These are phyloP conservation scores for Neocrepidodera transversa DNA, from an alignment of 2,888 invertebrate species.

Conservation along the genomic window DNA sequence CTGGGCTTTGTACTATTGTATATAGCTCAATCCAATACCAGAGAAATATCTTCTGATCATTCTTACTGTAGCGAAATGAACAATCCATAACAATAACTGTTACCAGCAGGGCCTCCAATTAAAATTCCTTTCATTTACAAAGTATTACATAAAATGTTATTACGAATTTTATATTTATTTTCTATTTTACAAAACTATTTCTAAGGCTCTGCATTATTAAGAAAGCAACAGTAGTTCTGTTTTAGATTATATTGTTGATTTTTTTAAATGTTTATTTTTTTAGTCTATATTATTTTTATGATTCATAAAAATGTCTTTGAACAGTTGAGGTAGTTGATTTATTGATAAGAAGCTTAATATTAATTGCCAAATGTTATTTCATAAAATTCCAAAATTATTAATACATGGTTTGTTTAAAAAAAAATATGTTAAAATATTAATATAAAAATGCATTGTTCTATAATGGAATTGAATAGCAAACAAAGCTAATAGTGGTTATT, in stretches of 20 bases:
- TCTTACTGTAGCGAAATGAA: conserved; percentile 40
- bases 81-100: conserved; percentile 54
- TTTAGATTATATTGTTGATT: conserved; percentile 8
- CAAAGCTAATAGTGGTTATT: no score
- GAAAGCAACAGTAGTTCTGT: background rate
- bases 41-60: conserved; percentile 29
- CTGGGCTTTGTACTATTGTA: conserved; percentile 45
- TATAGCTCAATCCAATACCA: conserved; percentile 29
- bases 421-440: no score
- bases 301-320: background rate
- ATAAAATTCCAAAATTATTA: no score
- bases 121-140: conserved; percentile 43
- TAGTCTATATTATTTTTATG: conserved; percentile 9
- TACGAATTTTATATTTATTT: conserved; percentile 48
- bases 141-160: conserved; percentile 46
- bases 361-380: no score
- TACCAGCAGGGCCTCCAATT: conserved; percentile 47
- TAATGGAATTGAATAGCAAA: no score
- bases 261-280: conserved; percentile 14
- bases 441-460: no score
- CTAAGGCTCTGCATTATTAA: conserved; percentile 31
- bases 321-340: conserved; percentile 2
- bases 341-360: background rate
- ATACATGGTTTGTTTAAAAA: no score
- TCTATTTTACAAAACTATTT: conserved; percentile 38